Evolutionary conservation across 2,113 vertebrate genomes (phyloP).

Genomic region (Menura novaehollandiae): DNA sequence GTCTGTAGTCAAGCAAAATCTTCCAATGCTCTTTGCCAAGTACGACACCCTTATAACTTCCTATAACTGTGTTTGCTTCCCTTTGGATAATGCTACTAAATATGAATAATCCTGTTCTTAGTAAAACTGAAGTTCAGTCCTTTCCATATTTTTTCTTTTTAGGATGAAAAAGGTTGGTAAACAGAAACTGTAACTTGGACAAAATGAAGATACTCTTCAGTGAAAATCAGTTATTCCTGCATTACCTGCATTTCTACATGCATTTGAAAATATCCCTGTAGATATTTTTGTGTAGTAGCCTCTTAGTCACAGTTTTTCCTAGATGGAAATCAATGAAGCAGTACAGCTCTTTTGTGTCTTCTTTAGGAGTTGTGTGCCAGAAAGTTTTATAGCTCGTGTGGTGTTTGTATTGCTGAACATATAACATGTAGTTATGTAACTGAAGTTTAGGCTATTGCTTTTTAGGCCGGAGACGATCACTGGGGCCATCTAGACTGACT

Average conservation of each 20-base stretch:
- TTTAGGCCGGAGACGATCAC: background rate
- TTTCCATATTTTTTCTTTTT: background rate
- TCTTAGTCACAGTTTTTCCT: background rate
- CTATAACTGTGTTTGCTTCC: background rate
- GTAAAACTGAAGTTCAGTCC: background rate
- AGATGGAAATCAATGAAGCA: background rate
- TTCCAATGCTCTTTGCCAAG: background rate
- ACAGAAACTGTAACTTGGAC: background rate
- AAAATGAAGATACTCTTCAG: background rate
- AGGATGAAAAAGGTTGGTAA: background rate
- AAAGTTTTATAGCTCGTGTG: background rate
- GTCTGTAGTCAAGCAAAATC: background rate
- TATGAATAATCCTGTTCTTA: background rate
- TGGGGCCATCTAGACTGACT: background rate
- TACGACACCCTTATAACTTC: background rate
- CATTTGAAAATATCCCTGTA: background rate
- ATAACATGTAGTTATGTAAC: fast-evolving
- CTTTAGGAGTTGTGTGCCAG: background rate
- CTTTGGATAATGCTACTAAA: background rate
- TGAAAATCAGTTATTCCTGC: background rate
- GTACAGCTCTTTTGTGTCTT: background rate
- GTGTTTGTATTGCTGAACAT: background rate
- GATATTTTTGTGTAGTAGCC: background rate
- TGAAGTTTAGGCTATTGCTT: background rate
- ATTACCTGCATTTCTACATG: background rate